Percentiles rank a stretch among this genome's conserved stretches.
phyloP scores from a whole-genome alignment of 2,797 vertebrate species.

The Basileuterus tristriatus region DNA sequence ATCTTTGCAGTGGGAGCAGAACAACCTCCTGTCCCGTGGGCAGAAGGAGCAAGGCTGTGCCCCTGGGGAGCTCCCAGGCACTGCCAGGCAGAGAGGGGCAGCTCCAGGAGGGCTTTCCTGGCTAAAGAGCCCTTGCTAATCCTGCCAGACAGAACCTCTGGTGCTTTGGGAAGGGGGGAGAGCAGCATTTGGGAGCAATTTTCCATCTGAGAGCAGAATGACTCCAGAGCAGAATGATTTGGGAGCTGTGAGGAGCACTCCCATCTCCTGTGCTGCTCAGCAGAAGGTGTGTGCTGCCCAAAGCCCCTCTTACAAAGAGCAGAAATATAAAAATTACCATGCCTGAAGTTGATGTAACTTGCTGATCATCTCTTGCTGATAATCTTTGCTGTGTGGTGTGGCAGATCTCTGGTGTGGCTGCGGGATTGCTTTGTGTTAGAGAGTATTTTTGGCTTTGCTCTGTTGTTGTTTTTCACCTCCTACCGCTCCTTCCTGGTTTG shows the following conservation, averaged over 20 bases:
- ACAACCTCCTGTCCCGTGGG: not conserved
- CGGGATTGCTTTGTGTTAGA: not conserved
- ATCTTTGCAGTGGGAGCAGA: not conserved
- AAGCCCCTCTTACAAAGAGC: not conserved
- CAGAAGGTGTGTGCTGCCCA: not conserved
- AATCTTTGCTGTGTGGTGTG: accelerated
- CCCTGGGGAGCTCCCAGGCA: not conserved
- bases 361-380: not conserved
- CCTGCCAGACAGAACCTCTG: not conserved
- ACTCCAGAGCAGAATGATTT: not conserved
- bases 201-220: not conserved
- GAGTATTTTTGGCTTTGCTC: not conserved
- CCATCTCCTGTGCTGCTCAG: not conserved
- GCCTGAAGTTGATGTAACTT: not conserved
- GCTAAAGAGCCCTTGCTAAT: not conserved
- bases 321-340: not conserved
- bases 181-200: not conserved
- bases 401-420: not conserved
- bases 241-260: accelerated
- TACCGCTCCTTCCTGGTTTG: not conserved
- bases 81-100: not conserved
- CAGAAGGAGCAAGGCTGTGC: not conserved
- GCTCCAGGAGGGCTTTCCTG: not conserved
- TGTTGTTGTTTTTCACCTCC: not conserved
- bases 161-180: not conserved